Conservation (phyloP, 1,140 invertebrate genomes). For the Diploscapter pachys region DNA sequence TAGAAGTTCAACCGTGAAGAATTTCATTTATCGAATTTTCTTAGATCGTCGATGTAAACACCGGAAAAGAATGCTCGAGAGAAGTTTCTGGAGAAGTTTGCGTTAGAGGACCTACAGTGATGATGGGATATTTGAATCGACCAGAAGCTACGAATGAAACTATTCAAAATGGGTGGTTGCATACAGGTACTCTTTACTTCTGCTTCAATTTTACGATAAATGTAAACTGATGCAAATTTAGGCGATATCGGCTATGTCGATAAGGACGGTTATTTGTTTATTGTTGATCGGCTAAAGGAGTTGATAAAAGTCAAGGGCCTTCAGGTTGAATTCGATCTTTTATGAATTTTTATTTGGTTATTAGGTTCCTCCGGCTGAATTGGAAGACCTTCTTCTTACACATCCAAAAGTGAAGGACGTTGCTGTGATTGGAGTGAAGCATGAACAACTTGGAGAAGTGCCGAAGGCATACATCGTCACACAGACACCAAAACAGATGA, state of each 20-base stretch:
- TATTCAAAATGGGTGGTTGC: constrained; percentile 71
- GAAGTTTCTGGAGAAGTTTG: constrained; percentile 56
- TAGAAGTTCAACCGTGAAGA: constrained; percentile 46
- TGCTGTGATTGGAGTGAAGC: constrained; percentile 75
- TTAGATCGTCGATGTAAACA: constrained; percentile 55
- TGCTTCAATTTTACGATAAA: not conserved
- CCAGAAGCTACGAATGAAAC: constrained; percentile 70
- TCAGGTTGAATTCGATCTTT: constrained; percentile 67
- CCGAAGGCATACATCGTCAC: constrained; percentile 73
- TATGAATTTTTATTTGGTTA: not conserved
- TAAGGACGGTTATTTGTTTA: constrained; percentile 67
- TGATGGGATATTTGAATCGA: constrained; percentile 72
- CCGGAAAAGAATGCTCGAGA: constrained; percentile 38
- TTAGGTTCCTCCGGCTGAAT: constrained; percentile 78
- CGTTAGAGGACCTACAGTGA: constrained; percentile 58
- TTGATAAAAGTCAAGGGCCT: constrained; percentile 82
- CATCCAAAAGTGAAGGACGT: constrained; percentile 72
- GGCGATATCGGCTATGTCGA: constrained; percentile 77
- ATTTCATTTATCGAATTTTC: too few species aligned
- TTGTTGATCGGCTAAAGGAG: constrained; percentile 81
- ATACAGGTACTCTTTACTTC: constrained; percentile 63
- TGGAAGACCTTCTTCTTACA: constrained; percentile 75
- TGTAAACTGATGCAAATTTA: constrained; percentile 63
- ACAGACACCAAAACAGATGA: constrained; percentile 60
- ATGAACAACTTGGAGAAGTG: constrained; percentile 71